Base-by-base conservation (phyloP, 30 jellyfish, hydroid and myxozoan species). In the Nemopilema nomurai region DNA sequence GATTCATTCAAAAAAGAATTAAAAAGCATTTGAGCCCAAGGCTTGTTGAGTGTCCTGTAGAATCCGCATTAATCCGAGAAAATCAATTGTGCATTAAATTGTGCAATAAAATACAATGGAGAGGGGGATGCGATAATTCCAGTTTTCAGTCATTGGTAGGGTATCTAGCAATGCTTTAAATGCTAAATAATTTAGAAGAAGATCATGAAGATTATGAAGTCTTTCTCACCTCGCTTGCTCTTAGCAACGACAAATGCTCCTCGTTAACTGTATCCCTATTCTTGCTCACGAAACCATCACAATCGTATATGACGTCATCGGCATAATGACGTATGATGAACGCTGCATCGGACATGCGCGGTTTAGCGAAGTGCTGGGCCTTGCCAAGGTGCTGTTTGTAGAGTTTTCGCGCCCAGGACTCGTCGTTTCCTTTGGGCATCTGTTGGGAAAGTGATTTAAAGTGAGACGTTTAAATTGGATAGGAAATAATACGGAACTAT, bases 391-490 rank as follows among this genome's bases (percentile, higher is more conserved):
- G 98, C 70, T 92, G 98, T 71, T 87, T 88, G 89, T 92, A 92
- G 27, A 92, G 86, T 31, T 92, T 92, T 30, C 87, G 62, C 17
- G 98, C 98, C 98, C 98, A 92, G 0, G 97, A 81, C 4, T 65
- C 89, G 77, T 92, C 98, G 57, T 90, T 68, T 18, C 98, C 98
- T 82, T 88, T 87, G 53, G 98, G 98, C 98, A 92, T 92, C 98
- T 92, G 26, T 0, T 18, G 64, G n/a, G 24, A 57, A 28, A 17
- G 20, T 27, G 28, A 4, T 63, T 19, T 63, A 9, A 51, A 9
- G 16, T 20, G 67, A 51, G 67, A 16, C 16, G 19, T 51, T 51
- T 16, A 9, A 19, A 19, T n/a, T n/a, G n/a, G n/a, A n/a, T n/a
- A 52, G 67, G 18, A 52, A 16, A 20, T 16, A 52, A 52, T 16